Percentiles rank a stretch among this genome's conserved stretches.
These are phyloP conservation scores for Anarsia innoxiella DNA, from an alignment of 2,888 invertebrate genomes.

Conservation along the genomic window DNA sequence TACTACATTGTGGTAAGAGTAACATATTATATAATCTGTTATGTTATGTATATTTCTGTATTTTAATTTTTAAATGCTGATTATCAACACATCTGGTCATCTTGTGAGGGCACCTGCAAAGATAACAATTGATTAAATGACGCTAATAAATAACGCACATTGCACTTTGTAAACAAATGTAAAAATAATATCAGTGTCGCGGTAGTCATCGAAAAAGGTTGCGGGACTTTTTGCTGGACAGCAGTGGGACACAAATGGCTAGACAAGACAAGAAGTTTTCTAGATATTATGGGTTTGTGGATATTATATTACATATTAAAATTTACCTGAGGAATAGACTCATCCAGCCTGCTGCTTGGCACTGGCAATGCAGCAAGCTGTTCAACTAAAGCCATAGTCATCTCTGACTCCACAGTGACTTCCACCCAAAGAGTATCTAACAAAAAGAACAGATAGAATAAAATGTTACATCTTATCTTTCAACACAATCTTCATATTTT, in stretches of 20 bases:
- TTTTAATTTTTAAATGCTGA: conserved; percentile 21
- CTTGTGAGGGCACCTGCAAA: conserved; percentile 67
- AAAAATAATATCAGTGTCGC: too few species aligned
- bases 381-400: conserved; percentile 86
- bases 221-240: too few species aligned
- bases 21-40: neutral
- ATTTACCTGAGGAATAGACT: conserved; percentile 48
- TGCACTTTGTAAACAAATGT: neutral
- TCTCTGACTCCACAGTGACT: conserved; percentile 86
- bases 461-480: too few species aligned
- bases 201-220: too few species aligned
- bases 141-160: neutral
- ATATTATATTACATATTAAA: too few species aligned
- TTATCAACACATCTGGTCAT: conserved; percentile 69
- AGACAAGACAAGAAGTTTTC: too few species aligned
- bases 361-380: conserved; percentile 77
- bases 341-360: conserved; percentile 58
- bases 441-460: conserved; percentile 29
- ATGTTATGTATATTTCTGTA: too few species aligned
- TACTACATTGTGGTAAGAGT: neutral
- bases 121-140: conserved; percentile 7
- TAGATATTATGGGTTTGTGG: too few species aligned
- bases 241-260: too few species aligned
- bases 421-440: conserved; percentile 89
- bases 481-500: too few species aligned